Conservation (phyloP, 2,888 invertebrate genomes). For the Drosophila dives region DNA sequence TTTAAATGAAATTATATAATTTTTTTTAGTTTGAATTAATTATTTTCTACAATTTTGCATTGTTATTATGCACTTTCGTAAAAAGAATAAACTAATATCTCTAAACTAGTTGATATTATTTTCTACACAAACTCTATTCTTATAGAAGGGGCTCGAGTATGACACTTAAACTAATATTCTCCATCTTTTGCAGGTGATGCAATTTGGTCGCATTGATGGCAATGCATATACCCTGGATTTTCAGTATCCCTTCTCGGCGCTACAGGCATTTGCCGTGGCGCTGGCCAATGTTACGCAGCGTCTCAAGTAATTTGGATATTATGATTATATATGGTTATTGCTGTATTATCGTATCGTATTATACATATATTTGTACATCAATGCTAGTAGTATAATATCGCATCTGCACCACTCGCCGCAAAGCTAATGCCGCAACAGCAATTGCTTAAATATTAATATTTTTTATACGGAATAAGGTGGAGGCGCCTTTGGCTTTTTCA, state of each 20-base stretch:
- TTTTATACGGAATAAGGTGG: slow-evolving; percentile 60
- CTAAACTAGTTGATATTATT: neutral
- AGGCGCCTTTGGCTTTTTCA: slow-evolving; percentile 58
- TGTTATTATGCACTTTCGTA: neutral
- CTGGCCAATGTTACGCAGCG: slow-evolving; percentile 87
- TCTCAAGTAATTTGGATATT: slow-evolving; percentile 81
- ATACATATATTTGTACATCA: slow-evolving; percentile 33
- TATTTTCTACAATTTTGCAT: neutral
- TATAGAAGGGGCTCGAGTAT: neutral
- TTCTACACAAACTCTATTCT: neutral
- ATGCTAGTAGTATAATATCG: slow-evolving; percentile 30
- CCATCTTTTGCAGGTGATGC: slow-evolving; percentile 93
- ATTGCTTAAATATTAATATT: slow-evolving; percentile 62
- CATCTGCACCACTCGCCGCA: slow-evolving; percentile 25
- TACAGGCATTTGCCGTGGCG: slow-evolving; percentile 99
- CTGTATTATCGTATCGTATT: slow-evolving; percentile 34
- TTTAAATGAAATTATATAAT: neutral
- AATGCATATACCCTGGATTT: slow-evolving; percentile 99
- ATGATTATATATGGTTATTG: slow-evolving; percentile 15
- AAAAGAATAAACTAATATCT: neutral
- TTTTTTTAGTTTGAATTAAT: neutral
- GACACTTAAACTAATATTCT: neutral
- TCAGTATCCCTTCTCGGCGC: slow-evolving; percentile 98
- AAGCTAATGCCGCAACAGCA: slow-evolving; percentile 52
- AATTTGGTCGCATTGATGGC: slow-evolving; percentile 99